phyloP scores from a whole-genome alignment of 2,113 vertebrate species.

The Glaucidium brasilianum region DNA sequence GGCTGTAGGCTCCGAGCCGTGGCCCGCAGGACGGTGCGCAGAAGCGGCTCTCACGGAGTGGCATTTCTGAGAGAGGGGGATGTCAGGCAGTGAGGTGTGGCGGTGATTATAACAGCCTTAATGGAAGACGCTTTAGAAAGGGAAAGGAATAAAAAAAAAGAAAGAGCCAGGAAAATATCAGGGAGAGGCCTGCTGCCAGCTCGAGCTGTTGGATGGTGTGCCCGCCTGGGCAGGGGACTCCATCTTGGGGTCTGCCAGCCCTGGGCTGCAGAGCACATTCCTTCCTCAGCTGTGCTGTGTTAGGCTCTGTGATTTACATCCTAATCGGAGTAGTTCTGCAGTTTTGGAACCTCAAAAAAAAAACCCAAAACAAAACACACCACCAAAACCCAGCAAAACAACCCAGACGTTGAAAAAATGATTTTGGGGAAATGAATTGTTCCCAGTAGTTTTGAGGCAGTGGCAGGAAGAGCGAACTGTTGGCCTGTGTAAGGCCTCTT shows the following conservation, averaged over 20 bases:
- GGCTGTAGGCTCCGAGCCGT: fast-evolving
- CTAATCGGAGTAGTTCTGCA: not conserved
- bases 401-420: not conserved
- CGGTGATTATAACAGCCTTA: not conserved
- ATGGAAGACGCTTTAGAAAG: not conserved
- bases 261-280: fast-evolving
- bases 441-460: not conserved
- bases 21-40: too few species aligned
- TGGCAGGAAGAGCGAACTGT: not conserved
- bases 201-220: not conserved
- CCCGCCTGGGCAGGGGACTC: fast-evolving
- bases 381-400: too few species aligned
- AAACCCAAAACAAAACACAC: not conserved
- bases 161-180: not conserved
- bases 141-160: too few species aligned
- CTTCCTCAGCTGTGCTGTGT: not conserved
- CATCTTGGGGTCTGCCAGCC: too few species aligned
- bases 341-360: not conserved
- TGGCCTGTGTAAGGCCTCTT: too few species aligned
- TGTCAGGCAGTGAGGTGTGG: not conserved
- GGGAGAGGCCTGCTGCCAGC: not conserved
- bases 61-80: not conserved
- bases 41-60: fast-evolving
- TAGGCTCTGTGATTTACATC: not conserved
- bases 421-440: not conserved